These are phyloP conservation scores for Macrophya annulata DNA, from an alignment of 2,888 invertebrate species.

Conservation along the genomic window DNA sequence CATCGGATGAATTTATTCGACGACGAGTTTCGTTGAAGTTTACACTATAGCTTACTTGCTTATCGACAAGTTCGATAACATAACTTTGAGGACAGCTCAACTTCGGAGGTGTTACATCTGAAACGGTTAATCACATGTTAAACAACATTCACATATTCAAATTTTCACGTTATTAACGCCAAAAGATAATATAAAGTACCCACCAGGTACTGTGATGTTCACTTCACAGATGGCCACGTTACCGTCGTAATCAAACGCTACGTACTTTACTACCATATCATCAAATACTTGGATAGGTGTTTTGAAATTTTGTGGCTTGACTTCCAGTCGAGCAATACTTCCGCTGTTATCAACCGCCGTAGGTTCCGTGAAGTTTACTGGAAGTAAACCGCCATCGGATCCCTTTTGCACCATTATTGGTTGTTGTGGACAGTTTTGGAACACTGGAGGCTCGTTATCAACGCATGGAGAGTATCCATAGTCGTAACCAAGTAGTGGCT, in stretches of 20 bases:
- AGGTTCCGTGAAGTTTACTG: conserved; percentile 96
- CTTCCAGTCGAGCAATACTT: conserved; percentile 94
- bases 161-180: conserved; percentile 11
- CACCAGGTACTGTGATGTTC: conserved; percentile 93
- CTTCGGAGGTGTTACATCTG: conserved; percentile 94
- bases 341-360: conserved; percentile 98
- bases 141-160: background rate
- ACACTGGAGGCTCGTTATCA: conserved; percentile 97
- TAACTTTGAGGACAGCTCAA: conserved; percentile 96
- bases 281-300: conserved; percentile 94
- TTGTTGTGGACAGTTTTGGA: conserved; percentile 97
- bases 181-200: conserved; percentile 58
- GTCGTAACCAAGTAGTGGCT: conserved; percentile 94
- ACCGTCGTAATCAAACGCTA: conserved; percentile 98
- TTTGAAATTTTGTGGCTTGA: conserved; percentile 94
- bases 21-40: conserved; percentile 95
- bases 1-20: conserved; percentile 92
- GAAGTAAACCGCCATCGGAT: conserved; percentile 92
- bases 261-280: conserved; percentile 96
- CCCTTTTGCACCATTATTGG: conserved; percentile 95
- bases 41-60: conserved; percentile 93
- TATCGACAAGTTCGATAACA: conserved; percentile 94
- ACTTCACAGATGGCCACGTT: conserved; percentile 99
- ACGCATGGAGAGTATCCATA: conserved; percentile 97
- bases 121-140: conserved; percentile 45